Base-by-base conservation (phyloP, 92 coral and sea anemone genomes). In the Galaxea fascicularis region DNA sequence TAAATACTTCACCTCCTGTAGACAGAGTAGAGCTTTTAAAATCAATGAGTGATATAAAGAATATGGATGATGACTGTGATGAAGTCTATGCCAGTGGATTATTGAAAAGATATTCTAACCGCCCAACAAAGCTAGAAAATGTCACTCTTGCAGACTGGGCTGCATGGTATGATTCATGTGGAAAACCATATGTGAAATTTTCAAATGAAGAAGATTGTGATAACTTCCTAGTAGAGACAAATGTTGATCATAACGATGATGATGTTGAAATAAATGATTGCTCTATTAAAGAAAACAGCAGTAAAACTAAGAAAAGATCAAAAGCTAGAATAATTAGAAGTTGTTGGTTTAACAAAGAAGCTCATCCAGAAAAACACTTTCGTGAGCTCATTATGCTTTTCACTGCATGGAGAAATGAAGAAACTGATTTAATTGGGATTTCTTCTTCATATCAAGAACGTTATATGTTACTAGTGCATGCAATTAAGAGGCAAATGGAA, bases 131-230 rank as follows among this genome's bases (percentile, higher is more conserved):
- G 8, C 60, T 79, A 2, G 90, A 90, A 67, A 12, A 80, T 74
- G 11, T 85, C 21, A 85, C 90, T 11, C 68, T 85, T 12, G 89
- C 89, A 35, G 92, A 89, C 59, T 89, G 92, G 92, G 89, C 89
- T 52, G 92, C 77, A 77, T 89, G 89, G 89, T 89, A 90, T 86
- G 93, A 89, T 54, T 30, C 21, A n/a, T 22, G 67, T 78, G 83
- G 84, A 20, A 78, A 78, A 65, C 76, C 85, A 27, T 79, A 77
- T 15, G 74, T 28, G 30, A 87, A 80, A 60, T 49, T 21, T 49
- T 65, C 85, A 35, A 66, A 70, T 28, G 77, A 86, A 51, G 1
- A 70, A 52, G 78, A 86, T 14, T 46, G 46, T 53, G 87, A 80
- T 72, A 31, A 60, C 76, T 59, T 78, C 20, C 80, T 29, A 59